phyloP scores from a whole-genome alignment of 1,140 invertebrate genomes.

The Drosophila orena region DNA sequence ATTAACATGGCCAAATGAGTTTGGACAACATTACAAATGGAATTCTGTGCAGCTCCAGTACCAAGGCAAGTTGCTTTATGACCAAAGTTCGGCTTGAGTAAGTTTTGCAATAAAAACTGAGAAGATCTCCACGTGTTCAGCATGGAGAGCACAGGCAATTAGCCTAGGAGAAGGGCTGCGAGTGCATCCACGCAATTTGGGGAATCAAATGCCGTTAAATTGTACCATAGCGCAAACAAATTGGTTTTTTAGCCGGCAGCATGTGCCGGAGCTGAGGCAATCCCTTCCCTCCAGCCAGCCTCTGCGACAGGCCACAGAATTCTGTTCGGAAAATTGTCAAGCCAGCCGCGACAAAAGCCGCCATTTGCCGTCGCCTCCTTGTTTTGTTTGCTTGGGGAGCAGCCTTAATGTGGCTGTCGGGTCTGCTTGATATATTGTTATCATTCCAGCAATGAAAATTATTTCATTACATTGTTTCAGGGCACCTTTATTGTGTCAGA shows the following conservation, averaged over 20 bases:
- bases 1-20: slow-evolving; percentile 81
- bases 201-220: slow-evolving; percentile 77
- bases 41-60: slow-evolving; percentile 3
- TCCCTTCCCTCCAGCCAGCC: slow-evolving; percentile 1
- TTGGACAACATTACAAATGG: slow-evolving; percentile 68
- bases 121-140: slow-evolving; percentile 58
- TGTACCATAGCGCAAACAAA: slow-evolving; percentile 69
- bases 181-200: slow-evolving; percentile 61
- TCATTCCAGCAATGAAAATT: slow-evolving; percentile 81
- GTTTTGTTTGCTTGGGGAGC: slow-evolving; percentile 41
- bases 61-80: slow-evolving; percentile 37
- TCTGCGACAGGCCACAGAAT: slow-evolving; percentile 11
- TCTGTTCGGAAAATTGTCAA: slow-evolving; percentile 50
- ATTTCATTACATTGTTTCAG: slow-evolving; percentile 80
- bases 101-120: slow-evolving; percentile 70
- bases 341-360: slow-evolving; percentile 45
- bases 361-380: slow-evolving; percentile 15
- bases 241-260: slow-evolving; percentile 66
- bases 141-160: slow-evolving; percentile 59
- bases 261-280: slow-evolving; percentile 58
- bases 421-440: slow-evolving; percentile 82
- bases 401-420: slow-evolving; percentile 40
- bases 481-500: slow-evolving; percentile 65
- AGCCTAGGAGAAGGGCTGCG: slow-evolving; percentile 21
- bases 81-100: slow-evolving; percentile 45